phyloP scores from a whole-genome alignment of 2,888 invertebrate genomes.

The Aphidius colemani region DNA sequence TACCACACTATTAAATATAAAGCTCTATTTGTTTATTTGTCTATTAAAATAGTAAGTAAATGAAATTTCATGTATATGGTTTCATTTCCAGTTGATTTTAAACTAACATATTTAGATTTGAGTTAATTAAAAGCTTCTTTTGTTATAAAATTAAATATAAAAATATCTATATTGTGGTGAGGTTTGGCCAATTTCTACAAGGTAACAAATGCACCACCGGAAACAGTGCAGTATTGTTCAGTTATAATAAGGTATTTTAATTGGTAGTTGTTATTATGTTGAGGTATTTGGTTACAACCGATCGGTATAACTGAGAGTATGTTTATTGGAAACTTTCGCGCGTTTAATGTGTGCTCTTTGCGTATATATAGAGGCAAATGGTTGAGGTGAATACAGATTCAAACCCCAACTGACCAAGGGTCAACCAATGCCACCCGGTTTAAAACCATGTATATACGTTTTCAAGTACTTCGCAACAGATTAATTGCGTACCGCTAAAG shows the following conservation, averaged over 20 bases:
- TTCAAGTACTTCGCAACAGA: constrained; percentile 46
- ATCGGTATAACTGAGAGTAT: constrained; percentile 8
- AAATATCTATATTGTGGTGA: neutral
- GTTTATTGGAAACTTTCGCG: neutral
- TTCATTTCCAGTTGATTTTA: neutral
- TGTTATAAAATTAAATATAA: constrained; percentile 1
- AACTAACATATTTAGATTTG: too few relatives aligned
- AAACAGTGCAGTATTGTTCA: constrained; percentile 45
- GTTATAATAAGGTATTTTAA: constrained; percentile 57
- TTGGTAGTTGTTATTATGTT: constrained; percentile 55
- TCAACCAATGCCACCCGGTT: constrained; percentile 47
- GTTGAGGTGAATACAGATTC: constrained; percentile 34
- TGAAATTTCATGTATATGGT: neutral
- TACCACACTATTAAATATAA: too few relatives aligned
- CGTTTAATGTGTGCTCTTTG: constrained; percentile 5
- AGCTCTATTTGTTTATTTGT: too few relatives aligned
- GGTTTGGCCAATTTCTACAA: neutral
- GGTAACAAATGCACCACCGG: constrained; percentile 36
- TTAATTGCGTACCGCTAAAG: constrained; percentile 51
- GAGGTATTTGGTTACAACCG: constrained; percentile 30
- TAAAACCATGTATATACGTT: constrained; percentile 27
- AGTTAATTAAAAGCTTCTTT: too few relatives aligned
- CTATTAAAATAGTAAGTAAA: too few relatives aligned
- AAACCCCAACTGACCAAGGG: constrained; percentile 46
- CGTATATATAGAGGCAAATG: constrained; percentile 20